Evolutionary conservation across 23 tunicate genomes (phyloP), one percentile per base, ranked within the genome.

Genomic region (Oikopleura albicans): DNA sequence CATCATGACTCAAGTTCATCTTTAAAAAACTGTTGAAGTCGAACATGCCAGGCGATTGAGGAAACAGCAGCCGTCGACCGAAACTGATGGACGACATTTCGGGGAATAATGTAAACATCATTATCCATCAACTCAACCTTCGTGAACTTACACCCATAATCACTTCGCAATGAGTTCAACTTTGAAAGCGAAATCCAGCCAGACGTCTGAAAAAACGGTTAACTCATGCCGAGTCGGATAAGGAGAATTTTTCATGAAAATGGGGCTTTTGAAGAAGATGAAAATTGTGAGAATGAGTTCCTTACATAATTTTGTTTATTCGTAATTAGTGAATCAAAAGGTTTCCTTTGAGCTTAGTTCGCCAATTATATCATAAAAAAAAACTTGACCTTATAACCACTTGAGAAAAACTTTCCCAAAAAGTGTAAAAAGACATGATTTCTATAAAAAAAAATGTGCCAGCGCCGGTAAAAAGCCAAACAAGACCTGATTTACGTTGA

Each of bases 21-120:
- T 8, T 49, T 49, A 8, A 22, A 8, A 22, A 89, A 83, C 16
- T 93, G 91, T 76, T 92, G 89, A 40, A 92, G 39, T 83, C 97
- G 59, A 86, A 92, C 84, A 85, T 92, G 97, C 97, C 97, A 92
- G 0, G 97, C 97, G 34, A 92, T 76, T 56, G 92, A 89, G 34
- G 90, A 89, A 39, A 92, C 41, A 39, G 97, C 89, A 57, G 91
- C 92, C 16, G 89, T 92, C 16, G 97, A 89, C 0, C 94, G 89
- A 84, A 92, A 92, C 85, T 92, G 97, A 39, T 92, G 97, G 39
- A 92, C 83, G 76, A 92, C 88, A 49, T 92, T 92, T 8, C 97
- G 56, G 0, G 97, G 97, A 66, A 92, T 92, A 57, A 92, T 87
- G 91, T 92, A 92, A 40, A 92, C 86, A 87, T 92, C 97, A 39